Evolutionary conservation across 2,888 invertebrate species (phyloP).

Genomic region (Apodemia hepburni): DNA sequence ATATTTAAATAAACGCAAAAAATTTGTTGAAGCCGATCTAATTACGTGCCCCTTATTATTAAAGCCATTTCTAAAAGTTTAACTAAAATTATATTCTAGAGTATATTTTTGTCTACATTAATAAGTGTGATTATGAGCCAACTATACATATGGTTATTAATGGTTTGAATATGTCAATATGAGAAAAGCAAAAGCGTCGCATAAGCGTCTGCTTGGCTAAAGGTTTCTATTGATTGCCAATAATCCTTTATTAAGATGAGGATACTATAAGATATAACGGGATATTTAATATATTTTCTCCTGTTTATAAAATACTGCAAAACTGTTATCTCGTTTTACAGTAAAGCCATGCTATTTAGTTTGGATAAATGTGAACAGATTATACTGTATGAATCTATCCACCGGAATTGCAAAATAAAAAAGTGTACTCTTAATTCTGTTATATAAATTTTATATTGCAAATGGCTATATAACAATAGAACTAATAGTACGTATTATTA

Average conservation of each 20-base stretch:
- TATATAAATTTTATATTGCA: no score
- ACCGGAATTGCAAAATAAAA: not conserved
- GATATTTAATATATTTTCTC: not conserved
- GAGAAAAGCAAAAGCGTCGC: constrained; percentile 66
- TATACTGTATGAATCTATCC: not conserved
- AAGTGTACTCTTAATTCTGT: not conserved
- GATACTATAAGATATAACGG: not conserved
- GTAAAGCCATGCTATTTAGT: constrained; percentile 3
- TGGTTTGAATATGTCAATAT: constrained; percentile 40
- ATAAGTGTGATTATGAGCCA: constrained; percentile 22
- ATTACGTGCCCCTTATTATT: constrained; percentile 23
- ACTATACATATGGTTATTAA: constrained; percentile 32
- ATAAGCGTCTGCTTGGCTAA: constrained; percentile 44
- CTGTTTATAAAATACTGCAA: not conserved
- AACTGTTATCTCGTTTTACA: not conserved
- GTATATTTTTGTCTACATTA: constrained; percentile 26
- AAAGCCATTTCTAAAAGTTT: constrained; percentile 28
- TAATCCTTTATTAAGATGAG: not conserved
- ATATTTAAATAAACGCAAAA: no score
- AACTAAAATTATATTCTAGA: constrained; percentile 7
- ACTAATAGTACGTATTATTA: no score
- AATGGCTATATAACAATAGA: no score
- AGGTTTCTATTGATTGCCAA: constrained; percentile 14
- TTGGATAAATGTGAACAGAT: not conserved
- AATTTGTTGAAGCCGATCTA: constrained; percentile 25